A percentile compares a stretch with the other conserved stretches of the same genome.
These are phyloP conservation scores for Melieria omissa DNA, from an alignment of 2,888 invertebrate genomes.

Conservation along the genomic window DNA sequence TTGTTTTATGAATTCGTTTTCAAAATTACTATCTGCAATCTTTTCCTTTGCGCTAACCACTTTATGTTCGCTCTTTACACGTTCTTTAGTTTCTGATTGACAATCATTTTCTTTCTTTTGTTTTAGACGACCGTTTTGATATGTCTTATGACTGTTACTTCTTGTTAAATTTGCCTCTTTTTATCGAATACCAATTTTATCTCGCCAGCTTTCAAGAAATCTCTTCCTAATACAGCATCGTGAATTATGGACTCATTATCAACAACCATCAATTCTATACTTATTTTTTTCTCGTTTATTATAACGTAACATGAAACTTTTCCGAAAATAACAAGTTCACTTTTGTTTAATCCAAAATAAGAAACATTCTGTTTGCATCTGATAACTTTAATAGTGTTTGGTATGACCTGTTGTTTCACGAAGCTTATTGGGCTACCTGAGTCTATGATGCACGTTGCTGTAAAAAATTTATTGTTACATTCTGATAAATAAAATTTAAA, in stretches of 20 bases:
- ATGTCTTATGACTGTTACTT: no score
- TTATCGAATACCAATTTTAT: neutral
- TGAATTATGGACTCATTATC: neutral
- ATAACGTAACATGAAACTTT: neutral
- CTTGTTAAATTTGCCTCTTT: no score
- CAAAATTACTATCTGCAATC: no score
- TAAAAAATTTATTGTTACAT: neutral
- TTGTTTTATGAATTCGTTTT: no score
- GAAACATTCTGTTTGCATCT: neutral
- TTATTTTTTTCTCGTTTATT: neutral
- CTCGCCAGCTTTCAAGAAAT: neutral
- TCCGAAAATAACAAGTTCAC: neutral
- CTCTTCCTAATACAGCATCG: neutral
- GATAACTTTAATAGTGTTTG: neutral
- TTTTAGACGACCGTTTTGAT: no score
- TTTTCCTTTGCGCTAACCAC: no score
- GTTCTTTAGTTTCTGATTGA: no score
- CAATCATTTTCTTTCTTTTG: no score
- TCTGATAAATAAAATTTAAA: no score
- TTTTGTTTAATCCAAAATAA: constrained; percentile 13
- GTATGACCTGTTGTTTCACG: neutral
- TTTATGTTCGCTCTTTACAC: no score
- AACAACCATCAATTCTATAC: neutral
- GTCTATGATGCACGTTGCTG: constrained; percentile 2
- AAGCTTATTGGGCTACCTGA: neutral